These are phyloP conservation scores for Muntiacus reevesi DNA, from an alignment of 2,113 vertebrate genomes.

Conservation along the genomic window DNA sequence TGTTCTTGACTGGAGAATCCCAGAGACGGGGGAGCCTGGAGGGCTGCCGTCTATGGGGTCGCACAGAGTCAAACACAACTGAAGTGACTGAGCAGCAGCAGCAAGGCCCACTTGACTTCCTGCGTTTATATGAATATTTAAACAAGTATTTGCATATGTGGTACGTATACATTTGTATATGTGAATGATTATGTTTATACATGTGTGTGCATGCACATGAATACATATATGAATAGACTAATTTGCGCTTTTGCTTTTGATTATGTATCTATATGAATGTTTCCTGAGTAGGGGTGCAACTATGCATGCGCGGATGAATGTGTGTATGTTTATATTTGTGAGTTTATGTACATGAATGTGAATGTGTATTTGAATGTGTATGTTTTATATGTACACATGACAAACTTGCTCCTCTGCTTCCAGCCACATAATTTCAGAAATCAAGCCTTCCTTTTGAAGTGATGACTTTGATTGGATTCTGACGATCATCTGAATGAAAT, in stretches of 20 bases:
- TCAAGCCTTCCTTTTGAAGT: not conserved
- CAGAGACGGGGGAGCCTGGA: too few relatives aligned
- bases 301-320: not conserved
- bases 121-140: not conserved
- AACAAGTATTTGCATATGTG: rapidly evolving
- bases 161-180: rapidly evolving
- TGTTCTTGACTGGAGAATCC: too few relatives aligned
- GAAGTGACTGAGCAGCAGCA: too few relatives aligned
- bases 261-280: rapidly evolving
- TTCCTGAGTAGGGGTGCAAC: too few relatives aligned
- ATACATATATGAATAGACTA: not conserved
- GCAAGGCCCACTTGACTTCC: not conserved
- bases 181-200: not conserved
- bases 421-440: not conserved
- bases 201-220: too few relatives aligned
- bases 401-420: not conserved
- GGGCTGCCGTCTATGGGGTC: too few relatives aligned
- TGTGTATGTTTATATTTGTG: rapidly evolving
- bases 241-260: not conserved
- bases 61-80: too few relatives aligned
- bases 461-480: not conserved
- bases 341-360: not conserved
- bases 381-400: too few relatives aligned
- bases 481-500: not conserved
- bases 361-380: too few relatives aligned